Conservation (phyloP, 2,888 invertebrate genomes). For the Melitaea athalia region DNA sequence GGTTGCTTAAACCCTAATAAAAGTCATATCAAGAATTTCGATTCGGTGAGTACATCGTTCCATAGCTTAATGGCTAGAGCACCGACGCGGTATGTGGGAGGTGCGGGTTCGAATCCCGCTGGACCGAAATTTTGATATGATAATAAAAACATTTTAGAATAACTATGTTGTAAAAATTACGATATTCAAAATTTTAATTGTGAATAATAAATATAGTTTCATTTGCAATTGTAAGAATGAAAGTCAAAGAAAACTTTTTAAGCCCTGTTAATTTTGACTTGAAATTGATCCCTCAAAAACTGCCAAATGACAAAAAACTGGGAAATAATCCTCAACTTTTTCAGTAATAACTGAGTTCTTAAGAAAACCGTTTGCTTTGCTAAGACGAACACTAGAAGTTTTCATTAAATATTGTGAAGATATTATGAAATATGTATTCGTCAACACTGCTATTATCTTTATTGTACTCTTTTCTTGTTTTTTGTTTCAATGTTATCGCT, state of each 20-base stretch:
- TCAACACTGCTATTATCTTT: not conserved
- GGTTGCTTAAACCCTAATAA: too few species aligned
- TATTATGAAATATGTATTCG: not conserved
- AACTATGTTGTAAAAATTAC: too few species aligned
- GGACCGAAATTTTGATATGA: too few species aligned
- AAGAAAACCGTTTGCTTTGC: constrained; percentile 3
- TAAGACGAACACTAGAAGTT: constrained; percentile 6
- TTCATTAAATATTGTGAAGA: constrained; percentile 10
- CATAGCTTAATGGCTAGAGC: too few species aligned
- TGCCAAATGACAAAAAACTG: constrained; percentile 4
- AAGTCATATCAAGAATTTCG: too few species aligned
- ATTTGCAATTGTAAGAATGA: not conserved
- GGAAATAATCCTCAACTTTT: constrained; percentile 1
- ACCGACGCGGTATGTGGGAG: too few species aligned
- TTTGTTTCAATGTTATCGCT: too few species aligned
- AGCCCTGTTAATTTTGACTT: constrained; percentile 3
- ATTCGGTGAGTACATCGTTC: too few species aligned
- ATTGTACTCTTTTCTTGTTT: not conserved
- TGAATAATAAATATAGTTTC: too few species aligned
- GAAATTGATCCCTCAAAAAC: constrained; percentile 7
- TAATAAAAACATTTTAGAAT: too few species aligned
- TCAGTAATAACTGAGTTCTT: constrained; percentile 3
- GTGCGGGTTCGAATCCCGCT: too few species aligned
- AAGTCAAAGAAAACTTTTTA: not conserved
- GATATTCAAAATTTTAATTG: too few species aligned